Percentiles rank a stretch among this genome's conserved stretches.
Conservation (phyloP, 2,888 invertebrate genomes). For the Polylopha cassiicola region DNA sequence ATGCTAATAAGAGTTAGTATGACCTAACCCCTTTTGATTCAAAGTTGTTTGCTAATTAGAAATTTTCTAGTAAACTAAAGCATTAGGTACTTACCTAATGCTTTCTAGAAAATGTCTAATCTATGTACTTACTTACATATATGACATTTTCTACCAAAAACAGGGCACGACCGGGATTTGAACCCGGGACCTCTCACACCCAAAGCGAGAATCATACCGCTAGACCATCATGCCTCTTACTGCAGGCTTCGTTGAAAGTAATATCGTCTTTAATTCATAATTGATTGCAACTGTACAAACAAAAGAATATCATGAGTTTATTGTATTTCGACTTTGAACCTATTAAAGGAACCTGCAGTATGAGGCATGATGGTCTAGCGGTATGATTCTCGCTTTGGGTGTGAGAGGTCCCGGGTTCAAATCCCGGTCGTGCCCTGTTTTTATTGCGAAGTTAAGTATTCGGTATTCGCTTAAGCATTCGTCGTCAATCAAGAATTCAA, state of each 20-base stretch:
- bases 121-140: not conserved
- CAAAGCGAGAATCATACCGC: conserved; percentile 65
- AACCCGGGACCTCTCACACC: conserved; percentile 46
- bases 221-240: conserved; percentile 59
- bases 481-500: too few species aligned
- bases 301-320: not conserved
- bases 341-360: not conserved
- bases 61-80: too few species aligned
- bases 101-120: too few species aligned
- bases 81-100: too few species aligned
- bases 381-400: conserved; percentile 41
- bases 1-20: too few species aligned
- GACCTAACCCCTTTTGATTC: too few species aligned
- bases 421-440: conserved; percentile 24
- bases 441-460: too few species aligned
- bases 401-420: conserved; percentile 40
- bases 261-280: not conserved
- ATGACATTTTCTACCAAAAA: conserved; percentile 3
- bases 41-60: too few species aligned
- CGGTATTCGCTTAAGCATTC: too few species aligned
- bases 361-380: conserved; percentile 20
- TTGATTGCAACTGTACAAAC: conserved; percentile 1
- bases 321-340: too few species aligned
- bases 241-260: conserved; percentile 1
- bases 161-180: conserved; percentile 28